Percentiles rank a stretch among this genome's conserved stretches.
These are phyloP conservation scores for Pyrgilauda ruficollis DNA, from an alignment of 2,113 vertebrate species.

Conservation along the genomic window DNA sequence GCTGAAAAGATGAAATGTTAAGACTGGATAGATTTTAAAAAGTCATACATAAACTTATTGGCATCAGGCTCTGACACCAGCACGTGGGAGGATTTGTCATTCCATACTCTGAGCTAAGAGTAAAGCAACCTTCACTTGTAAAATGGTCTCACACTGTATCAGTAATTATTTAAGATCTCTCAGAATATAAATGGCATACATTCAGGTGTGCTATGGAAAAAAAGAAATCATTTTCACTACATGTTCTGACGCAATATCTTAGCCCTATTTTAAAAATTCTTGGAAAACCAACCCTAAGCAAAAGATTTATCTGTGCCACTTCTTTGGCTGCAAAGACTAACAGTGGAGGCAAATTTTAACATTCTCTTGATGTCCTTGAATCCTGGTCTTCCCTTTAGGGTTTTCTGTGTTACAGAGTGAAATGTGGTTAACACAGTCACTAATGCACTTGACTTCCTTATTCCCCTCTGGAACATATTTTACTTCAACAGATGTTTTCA, in stretches of 20 bases:
- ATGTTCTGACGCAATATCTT: not conserved
- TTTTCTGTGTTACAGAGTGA: slow-evolving; percentile 6
- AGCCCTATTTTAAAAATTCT: not conserved
- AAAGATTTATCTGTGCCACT: not conserved
- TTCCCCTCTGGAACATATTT: slow-evolving; percentile 63
- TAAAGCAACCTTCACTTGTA: not conserved
- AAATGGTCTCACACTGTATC: not conserved
- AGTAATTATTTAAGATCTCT: not conserved
- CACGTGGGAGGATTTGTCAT: not conserved
- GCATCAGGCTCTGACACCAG: not conserved
- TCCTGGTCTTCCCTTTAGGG: slow-evolving; percentile 7
- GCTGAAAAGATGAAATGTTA: not conserved
- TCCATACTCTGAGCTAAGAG: not conserved
- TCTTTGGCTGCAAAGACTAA: not conserved
- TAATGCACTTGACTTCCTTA: slow-evolving; percentile 53
- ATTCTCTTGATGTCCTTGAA: not conserved
- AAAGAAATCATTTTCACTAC: not conserved
- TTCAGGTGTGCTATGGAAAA: not conserved
- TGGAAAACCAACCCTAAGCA: not conserved
- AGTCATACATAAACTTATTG: not conserved
- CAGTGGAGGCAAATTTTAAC: not conserved
- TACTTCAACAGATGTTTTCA: slow-evolving; percentile 75
- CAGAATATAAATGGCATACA: not conserved
- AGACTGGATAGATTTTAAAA: not conserved
- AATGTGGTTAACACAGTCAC: slow-evolving; percentile 42